Evolutionary conservation across 2,113 vertebrate species (phyloP), one percentile per base, ranked within the genome.

Genomic region (Myotis davidii): DNA sequence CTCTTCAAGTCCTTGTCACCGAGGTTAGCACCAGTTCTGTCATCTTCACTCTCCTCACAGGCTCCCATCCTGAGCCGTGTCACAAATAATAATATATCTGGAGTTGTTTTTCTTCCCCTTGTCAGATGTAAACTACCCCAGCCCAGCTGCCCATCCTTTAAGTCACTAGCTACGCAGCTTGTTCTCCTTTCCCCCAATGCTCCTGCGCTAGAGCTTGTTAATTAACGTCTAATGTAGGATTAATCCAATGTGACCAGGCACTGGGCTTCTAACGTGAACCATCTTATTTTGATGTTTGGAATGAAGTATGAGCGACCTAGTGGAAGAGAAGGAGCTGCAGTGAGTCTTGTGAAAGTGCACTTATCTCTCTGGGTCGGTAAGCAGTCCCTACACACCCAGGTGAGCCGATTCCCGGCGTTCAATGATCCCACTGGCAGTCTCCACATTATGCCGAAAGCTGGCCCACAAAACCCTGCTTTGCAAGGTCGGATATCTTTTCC

Each of bases 1-100:
- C 98, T 99, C 99, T 99, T 99, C 99, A 99, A 99, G 98, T 98
- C 97, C 98, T 98, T 98, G 99, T 99, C 99, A 99, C 97, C 94
- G 97, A 98, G 98, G 98, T 99, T 98, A 99, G 99, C 98, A 98
- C 98, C 98, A 98, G 98, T 98, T 98, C 99, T 99, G 99, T 99
- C 99, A 99, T 98, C 98, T 99, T 98, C 97, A 98, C 98, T 99
- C 98, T 99, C 98, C 98, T 99, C 99, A 99, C 98, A 97, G 97
- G 96, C 97, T 97, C 97, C 98, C 97, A 98, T 98, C 98, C 98
- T 98, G 98, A 98, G 98, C 98, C 98, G 98, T 99, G 99, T 99
- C 99, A 99, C 98, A 99, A 99, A 98, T 98, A 98, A 99, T 99
- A 99, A 99, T 98, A 98, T 97, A 98, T 98, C 97, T 50, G 61